Percentiles rank a stretch among this genome's conserved stretches.
Evolutionary conservation across 2,113 vertebrate genomes (phyloP).

Genomic region (Alouatta palliata): DNA sequence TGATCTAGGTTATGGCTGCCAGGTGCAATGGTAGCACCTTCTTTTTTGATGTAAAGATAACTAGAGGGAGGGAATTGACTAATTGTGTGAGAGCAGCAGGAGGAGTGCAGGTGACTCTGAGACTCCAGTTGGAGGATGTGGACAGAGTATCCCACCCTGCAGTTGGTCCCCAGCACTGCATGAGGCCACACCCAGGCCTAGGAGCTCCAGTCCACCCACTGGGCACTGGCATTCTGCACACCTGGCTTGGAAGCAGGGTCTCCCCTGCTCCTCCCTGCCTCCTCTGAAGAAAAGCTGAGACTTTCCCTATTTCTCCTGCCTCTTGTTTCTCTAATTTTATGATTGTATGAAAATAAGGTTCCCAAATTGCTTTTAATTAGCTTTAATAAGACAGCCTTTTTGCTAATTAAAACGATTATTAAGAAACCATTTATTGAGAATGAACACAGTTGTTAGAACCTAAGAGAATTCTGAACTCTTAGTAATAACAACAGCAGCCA

Average conservation of each 20-base stretch:
- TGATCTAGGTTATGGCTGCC: not conserved
- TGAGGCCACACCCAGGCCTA: not conserved
- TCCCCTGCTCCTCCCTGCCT: not conserved
- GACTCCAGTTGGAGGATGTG: not conserved
- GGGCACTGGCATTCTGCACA: not conserved
- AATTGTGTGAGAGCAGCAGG: not conserved
- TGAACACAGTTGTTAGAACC: constrained; percentile 74
- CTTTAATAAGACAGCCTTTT: constrained; percentile 80
- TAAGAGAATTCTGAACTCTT: constrained; percentile 64
- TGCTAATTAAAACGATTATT: constrained; percentile 82
- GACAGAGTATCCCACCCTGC: not conserved
- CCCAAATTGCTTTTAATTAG: constrained; percentile 81
- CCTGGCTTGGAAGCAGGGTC: not conserved
- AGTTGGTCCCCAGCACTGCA: not conserved
- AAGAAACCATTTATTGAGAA: constrained; percentile 76
- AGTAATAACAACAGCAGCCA: constrained; percentile 47
- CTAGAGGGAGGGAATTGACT: not conserved
- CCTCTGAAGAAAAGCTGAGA: constrained; percentile 20
- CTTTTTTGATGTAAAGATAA: not conserved
- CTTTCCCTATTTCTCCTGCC: constrained; percentile 53
- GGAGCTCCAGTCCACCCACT: not conserved
- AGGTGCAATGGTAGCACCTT: not conserved
- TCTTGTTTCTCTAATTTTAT: constrained; percentile 81
- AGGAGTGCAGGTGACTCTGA: not conserved
- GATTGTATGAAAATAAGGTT: constrained; percentile 81